Evolutionary conservation across 2,888 invertebrate species (phyloP).

Genomic region (Eutolmus rufibarbis): DNA sequence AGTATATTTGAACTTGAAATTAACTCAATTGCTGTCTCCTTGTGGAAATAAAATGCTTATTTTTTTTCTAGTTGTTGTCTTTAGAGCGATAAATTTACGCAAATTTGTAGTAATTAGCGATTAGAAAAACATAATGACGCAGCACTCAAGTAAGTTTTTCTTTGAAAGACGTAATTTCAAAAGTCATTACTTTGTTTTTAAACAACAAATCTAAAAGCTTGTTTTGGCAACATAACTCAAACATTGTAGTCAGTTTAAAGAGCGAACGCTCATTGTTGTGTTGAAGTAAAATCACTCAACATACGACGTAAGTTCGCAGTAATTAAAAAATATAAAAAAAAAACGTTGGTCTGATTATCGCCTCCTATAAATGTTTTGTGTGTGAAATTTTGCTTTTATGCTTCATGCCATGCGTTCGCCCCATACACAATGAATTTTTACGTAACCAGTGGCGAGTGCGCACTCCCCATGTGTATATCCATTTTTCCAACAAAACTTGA

Average conservation of each 20-base stretch:
- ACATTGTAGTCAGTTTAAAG: neutral
- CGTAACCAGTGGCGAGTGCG: slow-evolving; percentile 7
- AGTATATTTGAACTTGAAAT: neutral
- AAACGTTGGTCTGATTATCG: neutral
- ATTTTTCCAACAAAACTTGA: neutral
- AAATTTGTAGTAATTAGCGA: neutral
- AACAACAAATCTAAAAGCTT: neutral
- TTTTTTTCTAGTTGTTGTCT: neutral
- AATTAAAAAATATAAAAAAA: neutral
- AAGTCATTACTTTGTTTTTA: neutral
- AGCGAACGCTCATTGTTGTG: neutral
- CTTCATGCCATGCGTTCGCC: neutral
- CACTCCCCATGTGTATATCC: neutral
- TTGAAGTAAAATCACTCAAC: neutral
- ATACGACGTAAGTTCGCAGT: neutral
- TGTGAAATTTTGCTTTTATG: slow-evolving; percentile 14
- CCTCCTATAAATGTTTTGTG: neutral
- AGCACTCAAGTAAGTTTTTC: neutral
- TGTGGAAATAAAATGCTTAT: neutral
- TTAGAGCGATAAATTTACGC: neutral
- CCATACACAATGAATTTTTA: slow-evolving; percentile 17
- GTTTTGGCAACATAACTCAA: neutral
- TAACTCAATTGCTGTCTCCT: neutral
- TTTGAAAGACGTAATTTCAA: neutral
- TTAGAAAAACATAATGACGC: neutral